Base-by-base conservation (phyloP, 2,113 vertebrate species). In the Monarcha castaneiventris region DNA sequence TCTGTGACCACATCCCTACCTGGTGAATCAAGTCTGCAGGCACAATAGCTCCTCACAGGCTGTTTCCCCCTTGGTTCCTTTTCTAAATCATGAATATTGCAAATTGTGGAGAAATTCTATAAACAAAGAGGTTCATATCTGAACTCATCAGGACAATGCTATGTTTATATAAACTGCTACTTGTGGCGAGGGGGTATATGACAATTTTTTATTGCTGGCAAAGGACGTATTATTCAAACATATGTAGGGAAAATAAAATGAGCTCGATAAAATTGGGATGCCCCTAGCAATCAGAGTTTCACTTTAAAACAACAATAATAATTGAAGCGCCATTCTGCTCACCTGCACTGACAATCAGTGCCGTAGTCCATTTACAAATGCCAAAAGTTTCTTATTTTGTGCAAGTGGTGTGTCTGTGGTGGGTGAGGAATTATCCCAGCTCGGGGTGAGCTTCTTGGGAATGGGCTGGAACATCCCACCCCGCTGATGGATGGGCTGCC, bases 211-310 rank as follows among this genome's bases (percentile, higher is more conserved):
- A 88, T 93, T 80, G 79, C 77, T 93, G 68, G 82, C 62, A 87
- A 79, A 96, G 84, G 68, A 71, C 55, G 44, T 93, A 79, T 86
- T 94, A 94, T 95, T 96, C 75, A 94, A 89, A 88, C 90, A 95
- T 83, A 85, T 14, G 35, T 80, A 39, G 43, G 58, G 78, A 80
- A 93, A 93, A 86, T 78, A 95, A 92, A 94, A 97, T 81, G 59
- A 95, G 82, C 82, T 92, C 1, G 0, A 63, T 88, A 88, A 93
- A 93, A 90, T 68, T 90, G 52, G 82, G 93, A 88, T 95, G 79
- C 72, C 68, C 85, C 76, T 71, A 95, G 92, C 85, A 92, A 90
- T 83, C 84, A 67, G 81, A 85, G n/a, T 75, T 94, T 77, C 79
- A 49, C 68, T 96, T 81, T 68, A 74, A 84, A 96, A 86, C 61